Base-by-base conservation (phyloP, 1,140 invertebrate species). In the Nylanderia fulva region DNA sequence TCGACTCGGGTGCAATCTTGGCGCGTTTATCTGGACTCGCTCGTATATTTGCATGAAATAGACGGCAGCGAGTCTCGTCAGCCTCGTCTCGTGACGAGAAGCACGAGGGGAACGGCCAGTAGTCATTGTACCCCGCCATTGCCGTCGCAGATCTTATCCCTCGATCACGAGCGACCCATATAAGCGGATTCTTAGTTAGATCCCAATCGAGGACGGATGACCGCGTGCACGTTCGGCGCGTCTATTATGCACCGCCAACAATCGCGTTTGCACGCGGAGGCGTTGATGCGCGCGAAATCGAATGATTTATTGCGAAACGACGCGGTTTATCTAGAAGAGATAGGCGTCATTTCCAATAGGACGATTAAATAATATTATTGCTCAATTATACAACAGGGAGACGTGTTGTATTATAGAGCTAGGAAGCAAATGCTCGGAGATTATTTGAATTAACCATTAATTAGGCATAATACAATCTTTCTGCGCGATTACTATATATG, bases 121-220 rank as follows among this genome's bases (percentile, higher is more conserved):
- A 63, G 86, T 85, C 86, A 85, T 85, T 88, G 86, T 71, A 63
- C n/a, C 60, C 39, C 56, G 68, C 33, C 45, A 15, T 18, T 48
- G 52, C 71, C 61, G 64, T 48, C 68, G 18, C 42, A 83, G 87
- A 90, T 90, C 80, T 90, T 91, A 91, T 90, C 87, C 75, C 45
- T 77, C 85, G 64, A 88, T 88, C 89, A 89, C 83, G 85, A 90
- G 42, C 87, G 87, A 87, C 66, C 87, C 82, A 87, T 82, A 83
- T 69, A 86, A 88, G 48, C 48, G 76, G 77, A 89, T 86, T 88
- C 87, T 84, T 77, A 88, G 87, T 84, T 77, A 88, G 87, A 89
- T 89, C 36, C 54, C 76, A 77, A 86, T 82, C 87, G 13, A 45
- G 58, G 36, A 21, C 60, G 82, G 83, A 54, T 60, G 45, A 76